phyloP scores from a whole-genome alignment of 1,140 invertebrate species.

The Danaus melanippus region DNA sequence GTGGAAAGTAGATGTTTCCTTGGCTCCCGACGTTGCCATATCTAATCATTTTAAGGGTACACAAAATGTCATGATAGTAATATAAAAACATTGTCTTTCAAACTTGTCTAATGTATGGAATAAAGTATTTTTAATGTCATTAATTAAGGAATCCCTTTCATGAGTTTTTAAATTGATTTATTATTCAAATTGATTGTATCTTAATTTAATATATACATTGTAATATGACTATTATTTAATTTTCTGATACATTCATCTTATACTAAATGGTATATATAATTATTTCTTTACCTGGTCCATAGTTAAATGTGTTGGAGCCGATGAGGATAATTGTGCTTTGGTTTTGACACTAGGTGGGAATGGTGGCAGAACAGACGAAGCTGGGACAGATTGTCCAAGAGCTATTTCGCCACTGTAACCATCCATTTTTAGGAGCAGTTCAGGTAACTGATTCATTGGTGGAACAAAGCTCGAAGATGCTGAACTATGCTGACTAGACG shows the following conservation, averaged over 20 bases:
- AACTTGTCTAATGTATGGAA: too few relatives aligned
- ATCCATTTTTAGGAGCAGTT: constrained; percentile 77
- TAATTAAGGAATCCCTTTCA: too few relatives aligned
- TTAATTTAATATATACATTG: too few relatives aligned
- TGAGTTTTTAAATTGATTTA: too few relatives aligned
- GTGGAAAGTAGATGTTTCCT: constrained; percentile 89
- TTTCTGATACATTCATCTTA: too few relatives aligned
- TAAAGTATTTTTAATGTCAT: too few relatives aligned
- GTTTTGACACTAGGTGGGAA: constrained; percentile 60
- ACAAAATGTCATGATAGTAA: too few relatives aligned
- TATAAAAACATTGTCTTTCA: too few relatives aligned
- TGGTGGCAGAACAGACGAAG: constrained; percentile 62
- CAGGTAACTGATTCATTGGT: constrained; percentile 74
- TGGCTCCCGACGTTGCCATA: constrained; percentile 88
- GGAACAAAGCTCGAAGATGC: constrained; percentile 74
- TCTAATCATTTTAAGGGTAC: constrained; percentile 56
- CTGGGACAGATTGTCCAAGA: constrained; percentile 75
- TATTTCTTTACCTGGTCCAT: constrained; percentile 73
- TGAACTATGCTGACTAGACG: constrained; percentile 73
- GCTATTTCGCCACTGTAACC: constrained; percentile 66
- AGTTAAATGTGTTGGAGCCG: constrained; percentile 86
- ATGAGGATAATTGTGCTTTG: constrained; percentile 82
- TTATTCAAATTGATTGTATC: too few relatives aligned
- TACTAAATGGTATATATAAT: not conserved
- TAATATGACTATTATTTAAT: too few relatives aligned